Base-by-base conservation (phyloP, 2,888 invertebrate species). In the Ferrisia virgata region DNA sequence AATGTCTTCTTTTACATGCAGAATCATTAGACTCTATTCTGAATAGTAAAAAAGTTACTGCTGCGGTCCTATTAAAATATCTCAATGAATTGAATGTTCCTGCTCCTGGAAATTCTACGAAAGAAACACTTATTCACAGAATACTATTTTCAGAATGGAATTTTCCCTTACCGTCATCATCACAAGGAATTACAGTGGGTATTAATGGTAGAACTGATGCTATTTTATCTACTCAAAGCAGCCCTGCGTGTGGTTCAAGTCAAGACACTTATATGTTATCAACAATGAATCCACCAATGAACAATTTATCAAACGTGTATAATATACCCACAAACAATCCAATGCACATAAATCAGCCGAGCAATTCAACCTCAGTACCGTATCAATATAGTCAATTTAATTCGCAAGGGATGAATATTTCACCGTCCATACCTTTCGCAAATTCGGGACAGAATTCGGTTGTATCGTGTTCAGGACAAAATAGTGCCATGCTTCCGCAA, bases 111-210 rank as follows among this genome's bases (percentile, higher is more conserved):
- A 43, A 31, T 31, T 31, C 83, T 0, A 18, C n/a, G 40, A 83
- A 83, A 83, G 83, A 83, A n/a, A 13, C n/a, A 8, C 40, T 83
- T n/a, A 6, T 83, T 11, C n/a, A 83, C 28, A 36, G 28, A 2
- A 43, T 83, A 31, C 31, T 76, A 1, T 18, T 40, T 36, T 76
- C 72, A 40, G 15, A 36, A 31, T 83, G 83, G 83, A 83, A 83
- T 2, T 39, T 83, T 18, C 76, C 83, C 1, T 31, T n/a, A n/a
- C 83, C 72, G 15, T 15, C 40, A 0, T 0, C 15, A 2, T 22
- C 18, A 18, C 36, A n/a, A 76, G 0, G 11, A 0, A 76, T 6
- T 9, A 3, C n/a, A 9, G 36, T 33, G 9, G n/a, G 18, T 36
- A 18, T 76, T 33, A 0, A 6, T 18, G 36, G 33, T 76, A n/a